Percentiles rank a stretch among this genome's conserved stretches.
phyloP scores from a whole-genome alignment of 1,140 invertebrate species.

The Chlorops oryzae region DNA sequence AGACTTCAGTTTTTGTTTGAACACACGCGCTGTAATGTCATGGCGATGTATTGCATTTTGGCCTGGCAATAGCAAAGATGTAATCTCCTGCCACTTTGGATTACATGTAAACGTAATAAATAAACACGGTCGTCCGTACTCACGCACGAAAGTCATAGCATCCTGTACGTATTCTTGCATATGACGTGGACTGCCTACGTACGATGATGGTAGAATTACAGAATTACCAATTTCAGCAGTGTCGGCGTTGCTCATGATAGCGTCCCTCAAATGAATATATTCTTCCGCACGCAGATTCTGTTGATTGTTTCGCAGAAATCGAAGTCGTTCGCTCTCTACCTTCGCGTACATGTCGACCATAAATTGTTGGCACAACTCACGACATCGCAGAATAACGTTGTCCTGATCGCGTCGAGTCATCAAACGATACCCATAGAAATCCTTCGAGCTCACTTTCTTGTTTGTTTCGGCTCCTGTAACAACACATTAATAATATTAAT shows the following conservation, averaged over 20 bases:
- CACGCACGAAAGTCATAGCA: constrained; percentile 50
- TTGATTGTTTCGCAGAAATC: constrained; percentile 6
- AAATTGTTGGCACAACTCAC: constrained; percentile 26
- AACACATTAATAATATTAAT: no score
- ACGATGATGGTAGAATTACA: constrained; percentile 47
- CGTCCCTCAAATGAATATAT: constrained; percentile 14
- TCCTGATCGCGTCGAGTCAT: constrained; percentile 41
- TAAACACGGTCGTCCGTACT: constrained; percentile 43
- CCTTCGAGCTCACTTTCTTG: constrained; percentile 43
- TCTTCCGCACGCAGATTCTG: constrained; percentile 8
- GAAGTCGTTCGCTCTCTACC: constrained; percentile 1
- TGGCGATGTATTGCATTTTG: constrained; percentile 36
- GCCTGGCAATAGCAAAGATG: constrained; percentile 27
- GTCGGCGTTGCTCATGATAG: constrained; percentile 21
- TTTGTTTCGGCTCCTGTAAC: constrained; percentile 13
- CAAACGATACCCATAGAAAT: constrained; percentile 46
- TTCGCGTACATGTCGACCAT: constrained; percentile 15
- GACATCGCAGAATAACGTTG: constrained; percentile 39
- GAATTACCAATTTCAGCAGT: constrained; percentile 35
- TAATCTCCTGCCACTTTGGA: constrained; percentile 49
- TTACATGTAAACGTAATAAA: constrained; percentile 51
- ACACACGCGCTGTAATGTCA: constrained; percentile 47
- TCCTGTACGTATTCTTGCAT: constrained; percentile 51
- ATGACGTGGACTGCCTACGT: constrained; percentile 43
- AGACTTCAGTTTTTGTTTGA: constrained; percentile 49